Conservation (phyloP, 2,888 invertebrate species). For the Crematogaster levior region DNA sequence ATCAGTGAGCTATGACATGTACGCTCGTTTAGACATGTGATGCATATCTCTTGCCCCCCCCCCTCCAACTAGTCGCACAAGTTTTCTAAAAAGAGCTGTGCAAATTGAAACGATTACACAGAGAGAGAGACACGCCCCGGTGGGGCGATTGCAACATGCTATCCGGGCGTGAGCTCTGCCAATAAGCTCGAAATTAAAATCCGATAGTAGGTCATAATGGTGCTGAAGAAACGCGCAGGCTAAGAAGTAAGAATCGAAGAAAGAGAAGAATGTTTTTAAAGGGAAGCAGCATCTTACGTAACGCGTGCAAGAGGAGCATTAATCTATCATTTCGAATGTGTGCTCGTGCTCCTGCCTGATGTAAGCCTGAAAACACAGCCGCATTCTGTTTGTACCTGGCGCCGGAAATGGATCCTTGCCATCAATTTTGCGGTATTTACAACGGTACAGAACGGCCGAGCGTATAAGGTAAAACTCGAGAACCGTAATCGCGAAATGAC, state of each 20-base stretch:
- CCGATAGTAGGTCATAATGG: conserved; percentile 34
- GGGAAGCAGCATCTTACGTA: conserved; percentile 54
- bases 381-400: conserved; percentile 60
- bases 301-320: conserved; percentile 73
- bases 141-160: neutral
- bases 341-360: neutral
- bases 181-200: conserved; percentile 35
- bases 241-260: conserved; percentile 36
- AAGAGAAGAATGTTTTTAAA: neutral
- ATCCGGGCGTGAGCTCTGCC: conserved; percentile 23
- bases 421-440: neutral
- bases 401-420: conserved; percentile 61
- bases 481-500: conserved; percentile 31
- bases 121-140: neutral
- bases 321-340: conserved; percentile 78
- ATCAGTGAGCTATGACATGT: conserved; percentile 70
- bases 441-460: conserved; percentile 37
- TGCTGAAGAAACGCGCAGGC: conserved; percentile 3
- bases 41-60: conserved; percentile 66
- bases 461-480: conserved; percentile 46
- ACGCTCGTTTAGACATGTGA: conserved; percentile 66
- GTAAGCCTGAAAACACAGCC: conserved; percentile 40
- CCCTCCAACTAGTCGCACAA: conserved; percentile 53
- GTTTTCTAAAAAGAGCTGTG: conserved; percentile 26
- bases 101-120: conserved; percentile 14